Percentiles rank a stretch among this genome's conserved stretches.
phyloP scores from a whole-genome alignment of 2,797 vertebrate species.

The Lophius americanus region DNA sequence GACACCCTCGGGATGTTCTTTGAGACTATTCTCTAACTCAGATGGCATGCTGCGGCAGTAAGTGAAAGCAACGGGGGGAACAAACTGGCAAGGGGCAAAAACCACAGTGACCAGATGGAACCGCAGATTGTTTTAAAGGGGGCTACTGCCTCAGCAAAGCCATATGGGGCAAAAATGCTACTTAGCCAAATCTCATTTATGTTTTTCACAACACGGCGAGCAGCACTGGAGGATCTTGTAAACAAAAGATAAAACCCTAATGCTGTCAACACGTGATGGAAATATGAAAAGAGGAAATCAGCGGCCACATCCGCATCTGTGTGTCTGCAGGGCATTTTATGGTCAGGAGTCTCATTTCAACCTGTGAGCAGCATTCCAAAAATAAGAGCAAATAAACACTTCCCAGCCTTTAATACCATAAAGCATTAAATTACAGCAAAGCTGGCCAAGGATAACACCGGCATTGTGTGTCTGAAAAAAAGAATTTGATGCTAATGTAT shows the following conservation, averaged over 20 bases:
- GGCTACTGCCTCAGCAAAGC: constrained; percentile 70
- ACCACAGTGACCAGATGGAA: constrained; percentile 78
- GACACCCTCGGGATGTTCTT: constrained; percentile 58
- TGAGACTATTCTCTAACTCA: constrained; percentile 41
- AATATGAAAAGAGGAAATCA: not conserved
- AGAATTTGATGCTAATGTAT: constrained; percentile 61
- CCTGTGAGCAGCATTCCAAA: constrained; percentile 53
- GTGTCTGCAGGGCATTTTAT: constrained; percentile 26
- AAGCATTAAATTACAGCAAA: constrained; percentile 49
- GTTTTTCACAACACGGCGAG: constrained; percentile 47
- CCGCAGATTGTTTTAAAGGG: constrained; percentile 74
- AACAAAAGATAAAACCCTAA: constrained; percentile 48
- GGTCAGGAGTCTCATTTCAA: constrained; percentile 47
- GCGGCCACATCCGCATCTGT: constrained; percentile 27
- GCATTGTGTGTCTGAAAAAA: constrained; percentile 48
- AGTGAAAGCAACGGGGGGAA: constrained; percentile 54
- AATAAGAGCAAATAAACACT: constrained; percentile 39
- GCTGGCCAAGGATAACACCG: constrained; percentile 60
- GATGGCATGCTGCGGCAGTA: constrained; percentile 40
- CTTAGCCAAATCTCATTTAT: constrained; percentile 61
- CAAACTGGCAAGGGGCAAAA: constrained; percentile 47
- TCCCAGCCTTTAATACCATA: constrained; percentile 42
- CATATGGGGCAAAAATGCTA: constrained; percentile 66
- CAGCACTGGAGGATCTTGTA: constrained; percentile 36
- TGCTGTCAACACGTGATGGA: constrained; percentile 16